Percentiles rank a stretch among this genome's conserved stretches.
Conservation (phyloP, 2,888 invertebrate genomes). For the Philonicus albiceps region DNA sequence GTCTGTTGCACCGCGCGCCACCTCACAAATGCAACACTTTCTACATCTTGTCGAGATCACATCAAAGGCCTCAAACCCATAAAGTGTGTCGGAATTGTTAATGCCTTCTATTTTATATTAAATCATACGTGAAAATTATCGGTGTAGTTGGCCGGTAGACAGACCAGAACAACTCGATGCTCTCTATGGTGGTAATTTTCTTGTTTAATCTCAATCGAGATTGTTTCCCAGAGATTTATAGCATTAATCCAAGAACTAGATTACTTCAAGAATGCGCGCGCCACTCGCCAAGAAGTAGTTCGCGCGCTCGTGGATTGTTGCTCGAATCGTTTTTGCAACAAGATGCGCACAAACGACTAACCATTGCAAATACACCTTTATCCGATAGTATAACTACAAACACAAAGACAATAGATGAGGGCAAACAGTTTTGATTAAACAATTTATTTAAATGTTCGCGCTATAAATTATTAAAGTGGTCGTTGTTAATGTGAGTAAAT, state of each 20-base stretch:
- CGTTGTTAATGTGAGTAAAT: background rate
- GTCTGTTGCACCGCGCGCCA: background rate
- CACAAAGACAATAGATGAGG: background rate
- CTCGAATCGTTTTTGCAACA: background rate
- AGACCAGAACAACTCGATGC: background rate
- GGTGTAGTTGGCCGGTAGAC: background rate
- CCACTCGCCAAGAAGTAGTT: background rate
- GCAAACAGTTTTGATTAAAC: constrained; percentile 2
- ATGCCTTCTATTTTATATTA: background rate
- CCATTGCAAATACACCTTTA: background rate
- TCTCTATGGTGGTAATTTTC: background rate
- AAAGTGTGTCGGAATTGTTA: constrained; percentile 4
- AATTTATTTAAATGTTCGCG: constrained; percentile 28
- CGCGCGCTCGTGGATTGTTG: background rate
- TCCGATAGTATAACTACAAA: background rate
- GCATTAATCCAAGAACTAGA: constrained; percentile 6
- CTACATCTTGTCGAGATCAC: background rate
- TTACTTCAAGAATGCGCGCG: background rate
- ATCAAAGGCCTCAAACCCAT: background rate
- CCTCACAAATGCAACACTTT: background rate
- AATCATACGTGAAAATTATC: background rate
- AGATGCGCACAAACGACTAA: background rate
- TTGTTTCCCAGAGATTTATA: background rate
- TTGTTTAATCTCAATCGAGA: constrained; percentile 7
- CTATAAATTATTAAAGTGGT: constrained; percentile 1